A percentile compares a stretch with the other conserved stretches of the same genome.
Conservation (phyloP, 2,797 vertebrate genomes). For the Mycteria americana region DNA sequence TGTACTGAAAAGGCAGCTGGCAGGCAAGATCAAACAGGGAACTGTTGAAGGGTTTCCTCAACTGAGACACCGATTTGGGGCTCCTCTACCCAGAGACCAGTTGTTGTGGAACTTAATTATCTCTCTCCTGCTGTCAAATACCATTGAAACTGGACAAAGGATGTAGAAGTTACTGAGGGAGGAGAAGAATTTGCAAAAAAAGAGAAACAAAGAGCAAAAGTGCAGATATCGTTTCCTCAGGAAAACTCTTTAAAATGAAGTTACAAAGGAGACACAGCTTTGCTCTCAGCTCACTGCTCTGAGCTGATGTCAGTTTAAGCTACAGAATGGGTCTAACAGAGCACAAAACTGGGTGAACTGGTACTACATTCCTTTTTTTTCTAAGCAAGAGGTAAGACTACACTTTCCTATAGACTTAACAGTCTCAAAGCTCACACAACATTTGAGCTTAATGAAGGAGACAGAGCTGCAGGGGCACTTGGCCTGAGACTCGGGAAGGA, state of each 20-base stretch:
- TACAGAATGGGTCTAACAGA: not conserved
- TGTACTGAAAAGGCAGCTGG: not conserved
- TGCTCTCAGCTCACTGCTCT: not conserved
- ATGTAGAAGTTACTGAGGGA: not conserved
- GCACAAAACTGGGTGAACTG: not conserved
- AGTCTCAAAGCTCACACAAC: not conserved
- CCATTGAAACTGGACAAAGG: not conserved
- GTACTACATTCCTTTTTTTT: not conserved
- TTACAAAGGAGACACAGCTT: not conserved
- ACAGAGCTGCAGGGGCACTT: not conserved
- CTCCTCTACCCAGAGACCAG: not conserved
- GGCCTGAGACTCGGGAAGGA: not conserved
- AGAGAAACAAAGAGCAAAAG: not conserved
- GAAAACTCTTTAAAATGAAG: not conserved
- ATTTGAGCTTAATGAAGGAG: not conserved
- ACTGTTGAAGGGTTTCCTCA: not conserved
- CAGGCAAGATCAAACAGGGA: not conserved
- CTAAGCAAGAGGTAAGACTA: not conserved
- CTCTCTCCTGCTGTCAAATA: not conserved
- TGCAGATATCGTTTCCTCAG: not conserved
- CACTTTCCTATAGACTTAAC: not conserved
- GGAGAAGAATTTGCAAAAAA: not conserved
- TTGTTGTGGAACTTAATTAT: not conserved
- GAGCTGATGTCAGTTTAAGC: not conserved
- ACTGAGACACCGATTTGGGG: fast-evolving